Percentiles rank a stretch among this genome's conserved stretches.
Conservation (phyloP, 2,797 vertebrate genomes). For the Mormyrops attenuatus region DNA sequence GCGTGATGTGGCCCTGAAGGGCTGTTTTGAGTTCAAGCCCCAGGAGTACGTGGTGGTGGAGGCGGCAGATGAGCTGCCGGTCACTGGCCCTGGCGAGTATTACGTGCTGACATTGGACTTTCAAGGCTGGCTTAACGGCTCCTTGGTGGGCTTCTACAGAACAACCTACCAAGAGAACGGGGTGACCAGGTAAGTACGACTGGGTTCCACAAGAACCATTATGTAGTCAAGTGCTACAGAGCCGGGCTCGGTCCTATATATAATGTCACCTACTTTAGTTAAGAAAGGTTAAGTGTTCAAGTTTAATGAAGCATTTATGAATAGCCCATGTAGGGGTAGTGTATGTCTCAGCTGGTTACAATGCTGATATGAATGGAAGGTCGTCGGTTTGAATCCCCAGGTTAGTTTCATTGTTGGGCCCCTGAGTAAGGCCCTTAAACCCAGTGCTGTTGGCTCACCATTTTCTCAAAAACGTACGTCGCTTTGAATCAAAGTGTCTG, state of each 20-base stretch:
- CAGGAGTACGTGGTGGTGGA: conserved; percentile 85
- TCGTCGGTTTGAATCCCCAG: too few species aligned
- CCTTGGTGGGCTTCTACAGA: conserved; percentile 90
- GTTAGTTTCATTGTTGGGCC: too few species aligned
- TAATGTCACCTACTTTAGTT: neutral
- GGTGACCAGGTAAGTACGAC: conserved; percentile 65
- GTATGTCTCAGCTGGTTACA: too few species aligned
- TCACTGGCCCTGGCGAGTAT: conserved; percentile 25
- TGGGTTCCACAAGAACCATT: neutral
- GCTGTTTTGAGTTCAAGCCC: conserved; percentile 73
- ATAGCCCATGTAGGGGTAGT: too few species aligned
- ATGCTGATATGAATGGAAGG: too few species aligned
- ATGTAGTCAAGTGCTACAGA: neutral
- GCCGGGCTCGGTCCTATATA: neutral
- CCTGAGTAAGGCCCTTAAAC: too few species aligned
- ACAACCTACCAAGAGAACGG: conserved; percentile 76
- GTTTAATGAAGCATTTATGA: neutral
- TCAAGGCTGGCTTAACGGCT: conserved; percentile 80
- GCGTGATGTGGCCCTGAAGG: conserved; percentile 50
- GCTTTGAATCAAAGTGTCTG: neutral
- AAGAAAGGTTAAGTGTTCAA: neutral
- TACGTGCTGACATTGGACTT: conserved; percentile 81
- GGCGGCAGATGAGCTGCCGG: conserved; percentile 50
- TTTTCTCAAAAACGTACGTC: neutral
- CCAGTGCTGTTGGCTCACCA: too few species aligned